Conservation (phyloP, 2,113 vertebrate species). For the Calyptommatus sinebrachiatus region DNA sequence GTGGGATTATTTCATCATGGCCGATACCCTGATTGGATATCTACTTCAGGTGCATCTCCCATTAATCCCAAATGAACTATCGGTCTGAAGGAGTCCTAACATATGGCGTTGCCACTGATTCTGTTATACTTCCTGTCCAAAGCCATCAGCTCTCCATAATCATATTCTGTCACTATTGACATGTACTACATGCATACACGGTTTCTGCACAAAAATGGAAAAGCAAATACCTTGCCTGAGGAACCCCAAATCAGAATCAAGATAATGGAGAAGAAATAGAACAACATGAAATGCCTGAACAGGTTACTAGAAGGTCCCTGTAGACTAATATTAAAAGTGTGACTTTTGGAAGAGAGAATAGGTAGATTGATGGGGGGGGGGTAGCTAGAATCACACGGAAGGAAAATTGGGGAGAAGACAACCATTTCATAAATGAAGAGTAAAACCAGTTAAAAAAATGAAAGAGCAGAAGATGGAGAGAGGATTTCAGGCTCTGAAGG, state of each 20-base stretch:
- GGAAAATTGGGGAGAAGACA: neutral
- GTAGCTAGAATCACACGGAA: conserved; percentile 28
- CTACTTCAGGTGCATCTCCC: conserved; percentile 21
- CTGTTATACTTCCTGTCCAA: conserved; percentile 49
- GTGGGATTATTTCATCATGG: conserved; percentile 32
- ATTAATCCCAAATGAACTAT: conserved; percentile 38
- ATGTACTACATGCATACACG: neutral
- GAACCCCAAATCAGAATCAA: conserved; percentile 9
- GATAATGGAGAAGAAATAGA: conserved; percentile 30
- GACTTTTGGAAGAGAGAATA: conserved; percentile 29
- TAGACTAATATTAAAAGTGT: conserved; percentile 9
- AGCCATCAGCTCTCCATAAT: conserved; percentile 52
- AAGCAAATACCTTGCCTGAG: conserved; percentile 13
- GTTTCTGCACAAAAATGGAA: conserved; percentile 34
- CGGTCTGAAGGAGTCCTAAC: conserved; percentile 36
- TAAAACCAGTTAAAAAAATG: conserved; percentile 21
- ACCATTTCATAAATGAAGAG: conserved; percentile 3
- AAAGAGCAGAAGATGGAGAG: conserved; percentile 17
- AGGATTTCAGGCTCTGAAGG: neutral
- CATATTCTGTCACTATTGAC: conserved; percentile 30
- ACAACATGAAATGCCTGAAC: conserved; percentile 30
- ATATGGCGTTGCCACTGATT: conserved; percentile 32
- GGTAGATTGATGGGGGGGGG: conserved; percentile 9
- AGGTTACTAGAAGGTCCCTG: conserved; percentile 21
- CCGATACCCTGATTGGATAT: conserved; percentile 37